A percentile compares a stretch with the other conserved stretches of the same genome.
Evolutionary conservation across 2,797 vertebrate species (phyloP).

Genomic region (Micrastur ruficollis): DNA sequence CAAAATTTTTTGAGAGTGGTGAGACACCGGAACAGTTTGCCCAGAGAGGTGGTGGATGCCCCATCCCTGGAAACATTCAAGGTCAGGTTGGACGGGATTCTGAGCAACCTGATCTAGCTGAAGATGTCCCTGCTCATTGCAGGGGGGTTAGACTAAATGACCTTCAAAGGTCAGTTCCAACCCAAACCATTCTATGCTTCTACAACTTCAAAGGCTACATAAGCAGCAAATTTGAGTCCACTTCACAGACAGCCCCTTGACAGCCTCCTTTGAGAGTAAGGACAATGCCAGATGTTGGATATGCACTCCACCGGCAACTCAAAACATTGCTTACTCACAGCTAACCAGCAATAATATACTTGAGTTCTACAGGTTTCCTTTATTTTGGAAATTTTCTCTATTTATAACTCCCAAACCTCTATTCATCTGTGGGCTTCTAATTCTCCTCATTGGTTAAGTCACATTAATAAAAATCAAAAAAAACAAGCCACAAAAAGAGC

Average conservation of each 20-base stretch:
- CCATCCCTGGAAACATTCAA: neutral
- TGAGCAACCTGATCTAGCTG: neutral
- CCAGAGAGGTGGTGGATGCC: neutral
- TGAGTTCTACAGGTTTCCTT: neutral
- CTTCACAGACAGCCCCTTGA: neutral
- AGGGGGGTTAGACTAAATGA: no score
- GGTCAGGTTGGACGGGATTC: neutral
- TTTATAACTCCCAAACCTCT: neutral
- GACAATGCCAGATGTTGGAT: neutral
- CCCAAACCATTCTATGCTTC: no score
- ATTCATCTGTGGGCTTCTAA: neutral
- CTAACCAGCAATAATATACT: neutral
- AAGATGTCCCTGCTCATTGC: neutral
- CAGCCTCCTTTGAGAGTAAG: neutral
- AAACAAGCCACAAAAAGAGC: neutral
- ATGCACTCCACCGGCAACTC: neutral
- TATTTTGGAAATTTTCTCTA: neutral
- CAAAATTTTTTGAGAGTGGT: no score
- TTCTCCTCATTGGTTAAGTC: neutral
- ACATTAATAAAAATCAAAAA: neutral
- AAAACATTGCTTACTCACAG: neutral
- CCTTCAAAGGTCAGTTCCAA: no score
- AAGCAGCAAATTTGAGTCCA: neutral
- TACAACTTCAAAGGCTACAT: neutral
- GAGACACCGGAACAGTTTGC: neutral